Evolutionary conservation across 2,888 invertebrate species (phyloP).

Genomic region (Ecdyonurus torrentis): DNA sequence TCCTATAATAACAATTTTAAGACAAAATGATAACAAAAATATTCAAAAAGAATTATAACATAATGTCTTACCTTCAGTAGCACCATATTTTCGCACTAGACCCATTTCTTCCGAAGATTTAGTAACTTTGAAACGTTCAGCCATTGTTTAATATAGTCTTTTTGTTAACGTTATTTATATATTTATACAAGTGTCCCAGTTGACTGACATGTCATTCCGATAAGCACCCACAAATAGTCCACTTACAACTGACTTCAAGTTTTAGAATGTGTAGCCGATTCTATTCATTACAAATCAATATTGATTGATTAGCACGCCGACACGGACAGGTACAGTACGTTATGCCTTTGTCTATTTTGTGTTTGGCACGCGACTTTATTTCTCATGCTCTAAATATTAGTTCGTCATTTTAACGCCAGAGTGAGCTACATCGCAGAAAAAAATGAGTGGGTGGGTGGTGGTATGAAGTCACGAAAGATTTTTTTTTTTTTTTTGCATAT

Average conservation of each 20-base stretch:
- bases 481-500: too few species aligned
- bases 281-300: background rate
- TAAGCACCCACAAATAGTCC: background rate
- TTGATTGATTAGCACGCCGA: background rate
- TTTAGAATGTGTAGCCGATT: background rate
- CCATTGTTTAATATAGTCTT: conserved; percentile 24
- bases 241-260: background rate
- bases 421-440: background rate
- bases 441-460: background rate
- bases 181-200: too few species aligned
- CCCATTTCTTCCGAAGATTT: conserved; percentile 38
- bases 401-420: background rate
- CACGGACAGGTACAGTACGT: background rate
- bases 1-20: too few species aligned
- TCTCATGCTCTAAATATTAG: background rate
- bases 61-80: conserved; percentile 25
- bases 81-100: conserved; percentile 27
- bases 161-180: background rate
- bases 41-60: too few species aligned
- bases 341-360: background rate
- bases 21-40: too few species aligned
- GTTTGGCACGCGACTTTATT: background rate
- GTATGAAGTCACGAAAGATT: too few species aligned
- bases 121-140: conserved; percentile 42
- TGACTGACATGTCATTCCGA: background rate